A percentile compares a stretch with the other conserved stretches of the same genome.
These are phyloP conservation scores for Pterostichus niger DNA, from an alignment of 2,888 invertebrate genomes.

Conservation along the genomic window DNA sequence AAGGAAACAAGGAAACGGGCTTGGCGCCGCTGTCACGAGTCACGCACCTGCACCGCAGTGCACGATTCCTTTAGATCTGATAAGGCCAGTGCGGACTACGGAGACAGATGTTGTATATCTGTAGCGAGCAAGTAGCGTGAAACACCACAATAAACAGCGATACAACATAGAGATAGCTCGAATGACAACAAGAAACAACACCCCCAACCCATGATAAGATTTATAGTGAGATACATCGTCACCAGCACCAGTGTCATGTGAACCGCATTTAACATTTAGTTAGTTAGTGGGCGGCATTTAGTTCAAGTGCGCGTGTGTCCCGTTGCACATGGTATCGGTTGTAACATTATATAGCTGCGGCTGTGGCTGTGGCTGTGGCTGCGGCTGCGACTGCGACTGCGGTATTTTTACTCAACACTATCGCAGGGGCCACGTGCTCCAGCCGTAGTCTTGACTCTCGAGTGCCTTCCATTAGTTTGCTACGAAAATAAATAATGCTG, in stretches of 20 bases:
- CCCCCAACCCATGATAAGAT: conserved; percentile 61
- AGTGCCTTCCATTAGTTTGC: conserved; percentile 75
- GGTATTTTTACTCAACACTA: conserved; percentile 63
- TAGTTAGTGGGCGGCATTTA: conserved; percentile 5
- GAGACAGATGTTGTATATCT: conserved; percentile 61
- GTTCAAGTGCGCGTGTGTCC: conserved; percentile 18
- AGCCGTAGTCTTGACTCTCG: conserved; percentile 68
- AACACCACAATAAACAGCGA: conserved; percentile 62
- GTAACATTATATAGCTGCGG: conserved; percentile 55
- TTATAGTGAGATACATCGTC: conserved; percentile 43
- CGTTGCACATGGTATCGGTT: conserved; percentile 51
- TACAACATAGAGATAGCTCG: conserved; percentile 61
- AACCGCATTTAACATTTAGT: neutral
- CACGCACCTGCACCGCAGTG: conserved; percentile 10
- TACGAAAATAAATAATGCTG: conserved; percentile 72
- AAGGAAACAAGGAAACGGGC: neutral
- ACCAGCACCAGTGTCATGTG: neutral
- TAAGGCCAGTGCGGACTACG: conserved; percentile 18
- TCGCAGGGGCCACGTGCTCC: conserved; percentile 61
- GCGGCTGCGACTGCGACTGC: too few relatives aligned
- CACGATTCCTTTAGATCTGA: conserved; percentile 31
- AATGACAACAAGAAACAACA: conserved; percentile 65
- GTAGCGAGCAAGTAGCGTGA: conserved; percentile 62
- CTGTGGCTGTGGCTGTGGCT: too few relatives aligned
- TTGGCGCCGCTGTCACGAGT: neutral